Evolutionary conservation across 1,140 invertebrate species (phyloP).

Genomic region (Drosophila varians): DNA sequence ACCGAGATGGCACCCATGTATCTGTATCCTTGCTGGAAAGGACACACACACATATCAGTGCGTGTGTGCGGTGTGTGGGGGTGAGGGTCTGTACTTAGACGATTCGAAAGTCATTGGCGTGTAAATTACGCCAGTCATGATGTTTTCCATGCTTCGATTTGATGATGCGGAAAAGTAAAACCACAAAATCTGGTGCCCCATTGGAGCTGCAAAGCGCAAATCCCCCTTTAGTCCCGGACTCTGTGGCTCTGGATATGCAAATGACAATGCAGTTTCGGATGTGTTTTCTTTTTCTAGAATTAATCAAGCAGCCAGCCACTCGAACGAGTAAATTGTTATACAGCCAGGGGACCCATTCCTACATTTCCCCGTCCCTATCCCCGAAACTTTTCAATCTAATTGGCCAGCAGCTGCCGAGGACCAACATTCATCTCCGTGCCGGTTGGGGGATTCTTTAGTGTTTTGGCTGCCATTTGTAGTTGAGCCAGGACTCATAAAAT

Average conservation of each 20-base stretch:
- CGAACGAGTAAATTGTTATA: slow-evolving; percentile 48
- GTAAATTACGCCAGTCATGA: slow-evolving; percentile 78
- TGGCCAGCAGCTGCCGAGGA: slow-evolving; percentile 49
- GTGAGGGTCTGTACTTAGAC: slow-evolving; percentile 33
- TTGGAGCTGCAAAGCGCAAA: slow-evolving; percentile 38
- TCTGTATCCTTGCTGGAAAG: slow-evolving; percentile 26
- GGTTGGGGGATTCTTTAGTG: slow-evolving; percentile 60
- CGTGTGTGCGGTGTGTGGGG: neutral
- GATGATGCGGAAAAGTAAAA: slow-evolving; percentile 78
- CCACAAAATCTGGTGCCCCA: slow-evolving; percentile 55
- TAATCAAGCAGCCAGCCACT: slow-evolving; percentile 42
- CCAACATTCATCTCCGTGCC: slow-evolving; percentile 23
- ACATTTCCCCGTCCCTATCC: neutral
- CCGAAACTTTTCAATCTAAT: slow-evolving; percentile 73
- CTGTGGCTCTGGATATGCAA: slow-evolving; percentile 57
- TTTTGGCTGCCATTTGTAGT: slow-evolving; percentile 74
- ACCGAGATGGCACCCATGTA: slow-evolving; percentile 62
- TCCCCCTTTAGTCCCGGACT: slow-evolving; percentile 19
- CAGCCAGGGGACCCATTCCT: slow-evolving; percentile 2
- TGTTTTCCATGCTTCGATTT: slow-evolving; percentile 63
- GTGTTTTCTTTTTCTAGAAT: slow-evolving; percentile 25
- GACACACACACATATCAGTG: neutral
- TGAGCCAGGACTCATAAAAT: slow-evolving; percentile 76
- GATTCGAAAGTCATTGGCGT: slow-evolving; percentile 75
- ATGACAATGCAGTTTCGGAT: slow-evolving; percentile 63